phyloP scores from a whole-genome alignment of 2,113 vertebrate genomes.

The Chamaetylas fuelleborni region DNA sequence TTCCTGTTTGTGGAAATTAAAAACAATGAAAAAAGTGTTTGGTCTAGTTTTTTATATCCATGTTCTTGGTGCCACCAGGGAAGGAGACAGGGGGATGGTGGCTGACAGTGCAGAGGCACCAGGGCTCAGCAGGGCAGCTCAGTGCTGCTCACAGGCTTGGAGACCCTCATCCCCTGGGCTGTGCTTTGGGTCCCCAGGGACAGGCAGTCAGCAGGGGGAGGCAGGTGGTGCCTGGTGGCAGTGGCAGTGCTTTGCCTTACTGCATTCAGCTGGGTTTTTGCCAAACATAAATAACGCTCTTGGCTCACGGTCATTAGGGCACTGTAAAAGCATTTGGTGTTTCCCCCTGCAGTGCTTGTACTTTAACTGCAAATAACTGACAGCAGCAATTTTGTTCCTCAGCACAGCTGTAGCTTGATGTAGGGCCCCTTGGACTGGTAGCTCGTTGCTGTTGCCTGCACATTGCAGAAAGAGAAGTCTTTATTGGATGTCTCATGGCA shows the following conservation, averaged over 20 bases:
- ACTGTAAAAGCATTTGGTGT: slow-evolving; percentile 39
- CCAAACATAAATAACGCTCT: slow-evolving; percentile 3
- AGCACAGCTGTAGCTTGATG: neutral
- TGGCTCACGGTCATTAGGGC: slow-evolving; percentile 17
- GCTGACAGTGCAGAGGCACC: neutral
- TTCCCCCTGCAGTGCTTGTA: slow-evolving; percentile 36
- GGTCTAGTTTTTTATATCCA: neutral
- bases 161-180: neutral
- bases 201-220: neutral
- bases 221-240: neutral
- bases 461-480: slow-evolving; percentile 17
- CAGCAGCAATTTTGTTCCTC: slow-evolving; percentile 46
- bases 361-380: slow-evolving; percentile 51
- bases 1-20: slow-evolving; percentile 5
- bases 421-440: slow-evolving; percentile 5
- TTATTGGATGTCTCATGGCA: slow-evolving; percentile 10
- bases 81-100: neutral
- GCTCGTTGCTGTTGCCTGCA: neutral
- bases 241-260: neutral
- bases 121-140: neutral
- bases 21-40: neutral
- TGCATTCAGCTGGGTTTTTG: neutral
- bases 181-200: neutral
- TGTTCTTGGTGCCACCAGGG: neutral
- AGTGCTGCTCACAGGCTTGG: accelerated